Conservation (phyloP, 2,113 vertebrate species). For the Trematocara variabile region DNA sequence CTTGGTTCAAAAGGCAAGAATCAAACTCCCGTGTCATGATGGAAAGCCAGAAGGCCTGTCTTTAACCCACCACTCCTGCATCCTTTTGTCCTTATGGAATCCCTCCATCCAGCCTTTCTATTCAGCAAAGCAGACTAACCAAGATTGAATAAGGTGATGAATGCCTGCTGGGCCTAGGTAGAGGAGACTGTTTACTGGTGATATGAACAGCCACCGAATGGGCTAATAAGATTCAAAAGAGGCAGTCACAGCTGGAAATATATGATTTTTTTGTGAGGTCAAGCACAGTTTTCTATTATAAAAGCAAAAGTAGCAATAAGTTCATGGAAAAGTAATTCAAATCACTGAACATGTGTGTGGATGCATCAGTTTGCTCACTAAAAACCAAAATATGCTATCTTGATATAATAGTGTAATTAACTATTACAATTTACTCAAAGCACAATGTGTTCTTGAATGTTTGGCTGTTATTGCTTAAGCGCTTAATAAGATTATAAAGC, state of each 20-base stretch:
- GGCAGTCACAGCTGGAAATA: background rate
- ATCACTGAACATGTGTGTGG: background rate
- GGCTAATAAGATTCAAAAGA: background rate
- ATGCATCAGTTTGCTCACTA: background rate
- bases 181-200: background rate
- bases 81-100: background rate
- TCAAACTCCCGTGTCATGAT: background rate
- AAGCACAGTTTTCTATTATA: background rate
- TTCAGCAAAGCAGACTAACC: background rate
- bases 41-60: background rate
- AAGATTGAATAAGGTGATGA: background rate
- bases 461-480: background rate
- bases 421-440: background rate
- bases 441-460: background rate
- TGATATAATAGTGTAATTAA: background rate
- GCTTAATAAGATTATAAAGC: background rate
- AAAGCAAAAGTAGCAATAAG: background rate
- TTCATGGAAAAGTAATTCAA: background rate
- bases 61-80: background rate
- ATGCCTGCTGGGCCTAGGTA: background rate
- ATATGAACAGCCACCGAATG: background rate
- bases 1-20: background rate
- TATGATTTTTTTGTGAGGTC: background rate
- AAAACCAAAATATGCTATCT: background rate
- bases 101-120: background rate